Evolutionary conservation across 2,888 invertebrate genomes (phyloP), one percentile per base, ranked within the genome.

Genomic region (Euproctis similis): DNA sequence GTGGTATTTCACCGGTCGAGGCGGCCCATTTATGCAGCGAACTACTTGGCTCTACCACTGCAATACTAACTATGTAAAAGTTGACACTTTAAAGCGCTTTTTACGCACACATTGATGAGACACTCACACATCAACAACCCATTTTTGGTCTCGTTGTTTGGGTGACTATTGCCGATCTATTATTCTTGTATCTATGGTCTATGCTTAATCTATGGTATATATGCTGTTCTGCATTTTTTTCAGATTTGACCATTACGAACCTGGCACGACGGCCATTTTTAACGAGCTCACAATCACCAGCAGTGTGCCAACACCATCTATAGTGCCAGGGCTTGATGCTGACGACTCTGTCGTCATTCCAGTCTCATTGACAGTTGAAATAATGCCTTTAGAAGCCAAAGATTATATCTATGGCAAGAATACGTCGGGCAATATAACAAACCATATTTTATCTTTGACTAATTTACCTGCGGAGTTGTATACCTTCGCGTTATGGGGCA

Each of bases 401-500:
- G 56, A 69, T 3, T 82, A 63, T 34, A 47, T 49, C 0, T 85
- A 71, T 34, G 46, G 28, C 1, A 42, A 46, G 17, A 33, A 33
- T 1, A 30, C 17, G 1, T 29, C 39, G 1, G 52, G 40, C 0
- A 37, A 30, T 1, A 40, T 26, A 0, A 61, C 65, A 0, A 35
- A 53, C 2, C 63, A 59, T 21, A 59, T 46, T 1, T 40, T 73
- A 13, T 43, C 39, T 2, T 47, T 84, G 23, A 46, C 36, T 1
- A 59, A 62, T 20, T 34, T 29, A 3, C 32, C 52, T 3, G 55
- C 52, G 2, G 68, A 86, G 21, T 42, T 88, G 24, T 72, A 87
- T 21, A 59, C 73, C 3, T 87, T 88, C 32, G 85, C 75, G 1
- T 59, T 88, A 4, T 87, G 82, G 70, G 87, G 87, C 0, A 69